Evolutionary conservation across 1,140 invertebrate genomes (phyloP), one percentile per base, ranked within the genome.

Genomic region (Plodia interpunctella): DNA sequence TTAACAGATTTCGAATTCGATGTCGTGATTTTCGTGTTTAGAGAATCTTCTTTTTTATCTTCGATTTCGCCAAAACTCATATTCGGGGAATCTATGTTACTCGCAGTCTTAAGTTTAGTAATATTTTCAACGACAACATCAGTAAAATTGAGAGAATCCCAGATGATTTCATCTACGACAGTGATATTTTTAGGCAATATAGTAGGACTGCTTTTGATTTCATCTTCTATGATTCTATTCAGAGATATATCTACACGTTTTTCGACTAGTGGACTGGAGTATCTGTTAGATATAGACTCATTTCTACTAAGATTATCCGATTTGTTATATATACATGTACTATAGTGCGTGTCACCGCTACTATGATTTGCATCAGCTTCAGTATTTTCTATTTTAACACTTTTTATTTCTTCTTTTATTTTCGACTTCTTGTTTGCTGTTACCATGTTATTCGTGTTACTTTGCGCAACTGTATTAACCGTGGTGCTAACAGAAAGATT

Each of bases 61-160:
- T 77, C 68, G 49, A n/a, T 30, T 56, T 80, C 77, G 20, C 72
- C 74, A 66, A 87, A 80, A 73, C 77, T 88, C 52, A 86, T 72
- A 64, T 86, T 81, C 10, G 82, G 82, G 13, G 83, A 85, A 70
- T 74, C 70, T 8, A 74, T 55, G 64, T 75, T 76, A 25, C 72
- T 59, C 2, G 69, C 67, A 15, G 57, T 65, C 8, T 60, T 66
- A 30, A 68, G 11, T 63, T 79, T 83, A 21, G 76, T 78, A 50
- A 83, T 74, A 66, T 85, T 83, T 35, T 76, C 68, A 49, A 84
- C 58, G 15, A 60, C 64, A 53, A 59, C 63, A 49, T 78, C 77
- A 21, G 77, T 81, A 50, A 87, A 74, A 58, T 79, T 73, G 21
- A 87, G 64, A 20, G 84, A 78, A 57, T 83, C 84, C 84, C 84